Base-by-base conservation (phyloP, 2,113 vertebrate species). In the Crotalus viridis region DNA sequence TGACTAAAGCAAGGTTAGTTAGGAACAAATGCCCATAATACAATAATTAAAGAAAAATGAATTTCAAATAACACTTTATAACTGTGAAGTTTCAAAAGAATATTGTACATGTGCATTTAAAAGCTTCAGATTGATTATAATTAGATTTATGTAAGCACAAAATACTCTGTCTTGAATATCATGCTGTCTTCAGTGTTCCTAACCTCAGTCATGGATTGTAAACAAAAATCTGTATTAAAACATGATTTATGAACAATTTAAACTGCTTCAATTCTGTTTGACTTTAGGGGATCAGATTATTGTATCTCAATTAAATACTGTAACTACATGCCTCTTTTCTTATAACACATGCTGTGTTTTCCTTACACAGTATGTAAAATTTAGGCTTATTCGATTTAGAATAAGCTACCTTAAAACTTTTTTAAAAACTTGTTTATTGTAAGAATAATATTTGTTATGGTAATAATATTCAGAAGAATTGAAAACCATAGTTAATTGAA, bases 1-100 rank as follows among this genome's bases (percentile, higher is more conserved):
- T 96, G 94, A 97, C 97, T 97, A 96, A 96, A 97, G 96, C 96
- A 97, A 92, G 94, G 96, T 95, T 93, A 93, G 93, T 90, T 95
- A 94, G 96, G 95, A 96, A 96, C 96, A 90, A 97, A 95, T 97
- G 96, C 96, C 92, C 96, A 96, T 94, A 97, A 94, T 90, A 91
- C 94, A 96, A 96, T 96, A 91, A 96, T 96, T 95, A 61, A 81
- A 93, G 17, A 85, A 88, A 93, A 93, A 81, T 91, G 94, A 13
- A 90, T 96, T 95, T 92, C 86, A 48, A 93, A 48, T 93, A 96
- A 95, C 0, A 0, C 94, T 95, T 92, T 55, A 17, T 81, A 88
- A 6, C 69, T 89, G 48, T 92, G 59, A 51, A 8, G 96, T 95
- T 96, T 92, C 93, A 94, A 17, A 52, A 46, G 19, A 56, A 43